These are phyloP conservation scores for Axis porcinus DNA, from an alignment of 2,113 vertebrate genomes.

Conservation along the genomic window DNA sequence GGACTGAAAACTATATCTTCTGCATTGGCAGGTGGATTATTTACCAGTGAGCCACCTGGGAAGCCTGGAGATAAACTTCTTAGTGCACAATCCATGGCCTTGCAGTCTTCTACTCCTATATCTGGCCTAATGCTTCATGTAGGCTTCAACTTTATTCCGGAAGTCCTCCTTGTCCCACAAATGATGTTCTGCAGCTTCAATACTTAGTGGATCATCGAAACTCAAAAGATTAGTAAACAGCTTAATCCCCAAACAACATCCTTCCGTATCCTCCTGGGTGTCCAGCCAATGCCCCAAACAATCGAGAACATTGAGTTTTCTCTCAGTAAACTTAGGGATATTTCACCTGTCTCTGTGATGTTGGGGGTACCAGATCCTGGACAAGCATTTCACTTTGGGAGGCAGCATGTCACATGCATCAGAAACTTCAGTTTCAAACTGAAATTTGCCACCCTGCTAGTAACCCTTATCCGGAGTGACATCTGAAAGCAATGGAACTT, in stretches of 20 bases:
- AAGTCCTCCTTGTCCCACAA: slow-evolving; percentile 97
- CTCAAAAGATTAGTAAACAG: slow-evolving; percentile 89
- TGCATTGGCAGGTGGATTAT: neutral
- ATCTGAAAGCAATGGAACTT: neutral
- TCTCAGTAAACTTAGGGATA: slow-evolving; percentile 86
- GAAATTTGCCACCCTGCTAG: slow-evolving; percentile 97
- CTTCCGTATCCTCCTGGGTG: neutral
- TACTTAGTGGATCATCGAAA: slow-evolving; percentile 97
- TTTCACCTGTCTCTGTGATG: slow-evolving; percentile 96
- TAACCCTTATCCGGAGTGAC: slow-evolving; percentile 91
- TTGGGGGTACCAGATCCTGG: slow-evolving; percentile 99
- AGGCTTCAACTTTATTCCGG: slow-evolving; percentile 93
- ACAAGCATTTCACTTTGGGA: slow-evolving; percentile 97
- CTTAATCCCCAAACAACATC: neutral
- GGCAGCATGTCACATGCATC: slow-evolving; percentile 99
- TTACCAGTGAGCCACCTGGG: neutral
- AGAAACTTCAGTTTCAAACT: slow-evolving; percentile 97
- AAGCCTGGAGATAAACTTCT: slow-evolving; percentile 56
- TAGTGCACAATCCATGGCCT: slow-evolving; percentile 59
- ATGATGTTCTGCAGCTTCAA: slow-evolving; percentile 97
- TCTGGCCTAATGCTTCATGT: slow-evolving; percentile 94
- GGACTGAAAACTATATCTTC: neutral
- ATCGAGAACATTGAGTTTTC: neutral
- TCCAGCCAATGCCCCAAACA: neutral
- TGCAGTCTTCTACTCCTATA: slow-evolving; percentile 81